phyloP scores from a whole-genome alignment of 2,888 invertebrate species.

The Caenorhabditis sp. region DNA sequence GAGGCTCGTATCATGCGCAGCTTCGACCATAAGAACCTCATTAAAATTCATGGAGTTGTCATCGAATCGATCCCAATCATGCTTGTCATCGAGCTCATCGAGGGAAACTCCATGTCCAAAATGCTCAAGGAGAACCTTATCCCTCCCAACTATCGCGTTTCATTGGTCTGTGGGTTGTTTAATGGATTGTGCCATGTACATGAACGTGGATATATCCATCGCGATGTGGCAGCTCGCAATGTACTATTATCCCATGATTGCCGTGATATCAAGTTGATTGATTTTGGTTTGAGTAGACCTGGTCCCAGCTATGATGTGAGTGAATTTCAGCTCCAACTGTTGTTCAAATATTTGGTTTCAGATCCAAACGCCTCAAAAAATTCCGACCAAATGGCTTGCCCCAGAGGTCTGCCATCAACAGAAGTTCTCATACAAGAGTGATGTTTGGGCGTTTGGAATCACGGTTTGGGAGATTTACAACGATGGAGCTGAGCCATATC shows the following conservation, averaged over 20 bases:
- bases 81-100: conserved; percentile 25
- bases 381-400: conserved; percentile 27
- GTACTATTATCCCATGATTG: conserved; percentile 22
- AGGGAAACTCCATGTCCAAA: conserved; percentile 14
- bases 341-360: conserved; percentile 3
- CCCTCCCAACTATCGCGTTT: conserved; percentile 12
- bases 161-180: conserved; percentile 19
- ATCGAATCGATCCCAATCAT: conserved; percentile 20
- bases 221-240: conserved; percentile 33
- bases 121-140: conserved; percentile 3
- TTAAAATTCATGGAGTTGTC: conserved; percentile 20
- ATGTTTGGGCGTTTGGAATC: conserved; percentile 33
- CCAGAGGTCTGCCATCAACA: conserved; percentile 9
- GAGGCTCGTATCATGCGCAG: conserved; percentile 24
- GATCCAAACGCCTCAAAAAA: conserved; percentile 11
- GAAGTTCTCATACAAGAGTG: conserved; percentile 20
- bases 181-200: conserved; percentile 19
- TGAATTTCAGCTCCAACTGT: too few relatives aligned
- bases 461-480: conserved; percentile 27
- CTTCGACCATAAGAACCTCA: conserved; percentile 20
- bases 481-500: conserved; percentile 23
- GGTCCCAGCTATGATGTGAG: conserved; percentile 3
- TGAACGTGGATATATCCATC: conserved; percentile 17
- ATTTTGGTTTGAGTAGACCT: conserved; percentile 25
- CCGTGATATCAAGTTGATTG: conserved; percentile 23